Percentiles rank a stretch among this genome's conserved stretches.
These are phyloP conservation scores for Callaeas wilsoni DNA, from an alignment of 2,113 vertebrate genomes.

Conservation along the genomic window DNA sequence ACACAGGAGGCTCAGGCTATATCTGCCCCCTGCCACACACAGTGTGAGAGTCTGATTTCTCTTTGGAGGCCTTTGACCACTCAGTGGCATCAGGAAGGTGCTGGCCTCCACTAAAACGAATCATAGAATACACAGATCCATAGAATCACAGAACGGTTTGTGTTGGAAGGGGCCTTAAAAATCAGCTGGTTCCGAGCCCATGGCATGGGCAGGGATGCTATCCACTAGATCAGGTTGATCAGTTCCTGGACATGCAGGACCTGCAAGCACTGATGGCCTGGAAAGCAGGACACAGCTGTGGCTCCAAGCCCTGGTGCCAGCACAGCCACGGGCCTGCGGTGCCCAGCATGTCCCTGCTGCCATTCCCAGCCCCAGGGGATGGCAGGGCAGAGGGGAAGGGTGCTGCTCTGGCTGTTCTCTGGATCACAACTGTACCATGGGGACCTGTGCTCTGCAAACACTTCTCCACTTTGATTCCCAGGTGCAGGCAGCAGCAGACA, in stretches of 20 bases:
- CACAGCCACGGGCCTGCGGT: not conserved
- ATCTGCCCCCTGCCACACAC: accelerated
- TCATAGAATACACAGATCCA: accelerated
- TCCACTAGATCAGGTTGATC: not conserved
- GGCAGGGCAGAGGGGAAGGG: not conserved
- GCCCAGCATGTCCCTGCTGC: accelerated
- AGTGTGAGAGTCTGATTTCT: not conserved
- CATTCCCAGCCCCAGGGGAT: not conserved
- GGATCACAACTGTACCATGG: not conserved
- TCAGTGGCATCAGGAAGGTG: accelerated
- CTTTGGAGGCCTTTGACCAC: not conserved
- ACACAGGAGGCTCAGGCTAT: not conserved
- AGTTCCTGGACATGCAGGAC: not conserved
- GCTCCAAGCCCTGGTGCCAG: not conserved
- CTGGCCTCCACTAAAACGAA: accelerated
- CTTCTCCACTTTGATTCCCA: not conserved
- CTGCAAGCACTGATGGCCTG: not conserved
- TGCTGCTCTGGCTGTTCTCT: not conserved
- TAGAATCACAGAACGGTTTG: not conserved
- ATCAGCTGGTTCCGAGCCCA: accelerated
- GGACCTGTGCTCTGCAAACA: not conserved
- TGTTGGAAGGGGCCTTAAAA: not conserved
- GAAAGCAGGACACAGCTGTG: not conserved
- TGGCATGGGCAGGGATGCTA: not conserved
- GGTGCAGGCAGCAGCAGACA: not conserved